Base-by-base conservation (phyloP, 2,797 vertebrate species). In the Sitta carolinensis region DNA sequence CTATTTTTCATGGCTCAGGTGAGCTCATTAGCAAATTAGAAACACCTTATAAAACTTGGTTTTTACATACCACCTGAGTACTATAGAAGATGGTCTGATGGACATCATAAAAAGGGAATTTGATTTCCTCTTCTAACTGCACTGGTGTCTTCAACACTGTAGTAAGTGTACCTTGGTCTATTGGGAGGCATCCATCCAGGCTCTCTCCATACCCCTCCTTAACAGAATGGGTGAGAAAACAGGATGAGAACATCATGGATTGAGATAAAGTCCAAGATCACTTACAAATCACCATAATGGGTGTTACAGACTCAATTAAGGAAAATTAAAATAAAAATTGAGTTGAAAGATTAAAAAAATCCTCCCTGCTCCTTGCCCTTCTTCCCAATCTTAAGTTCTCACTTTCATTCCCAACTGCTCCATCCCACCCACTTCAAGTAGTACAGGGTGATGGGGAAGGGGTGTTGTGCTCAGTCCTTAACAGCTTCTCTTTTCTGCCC, bases 371-470 rank as follows among this genome's bases (percentile, higher is more conserved):
- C 16, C 11, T 34, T 27, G 25, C 10, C 1, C 18, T 57, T 81
- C 48, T 61, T 68, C 32, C 7, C 34, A 36, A 15, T 30, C 26
- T 68, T 43, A 55, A 8, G 17, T 59, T 80, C 42, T 38, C 5
- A 47, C 30, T 36, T 45, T 69, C 32, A 73, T 40, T 77, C 23
- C 4, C 13, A 61, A 19, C 8, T 51, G n/a, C 13, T 66, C 21
- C 11, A 57, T 9, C 57, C 16, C 9, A 64, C 12, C 5, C 17
- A 2, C 20, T 54, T 27, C 10, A 22, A 58, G 43, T 8, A 66
- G 25, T 2, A 0, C 25, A 57, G 32, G 3, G 4, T 6, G 8
- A 40, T 29, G 42, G 18, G 5, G 19, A 67, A 63, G 10, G 5
- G 2, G 2, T 12, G 2, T 5, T 69, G 16, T 30, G 38, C 4